Evolutionary conservation across 2,113 vertebrate genomes (phyloP).

Genomic region (mouse (Mus musculus)): GRCm39 chr6:149420501-149421000

Average conservation of each 20-base stretch:
- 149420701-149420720: slow-evolving; percentile 90
- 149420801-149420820: slow-evolving; percentile 75
- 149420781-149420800: slow-evolving; percentile 70
- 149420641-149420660: slow-evolving; percentile 90
- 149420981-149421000: slow-evolving; percentile 53
- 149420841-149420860: neutral
- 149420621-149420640: slow-evolving; percentile 87
- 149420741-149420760: slow-evolving; percentile 86
- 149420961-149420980: slow-evolving; percentile 77
- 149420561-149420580: slow-evolving; percentile 94
- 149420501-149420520: slow-evolving; percentile 99
- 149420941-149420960: slow-evolving; percentile 79
- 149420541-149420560: slow-evolving; percentile 99
- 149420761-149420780: slow-evolving; percentile 84
- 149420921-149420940: slow-evolving; percentile 81
- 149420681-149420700: slow-evolving; percentile 87
- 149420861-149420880: slow-evolving; percentile 63
- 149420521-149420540: slow-evolving; percentile 97
- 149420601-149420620: slow-evolving; percentile 98
- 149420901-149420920: slow-evolving; percentile 72
- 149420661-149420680: slow-evolving; percentile 89
- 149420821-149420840: slow-evolving; percentile 46
- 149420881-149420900: slow-evolving; percentile 64
- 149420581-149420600: slow-evolving; percentile 94
- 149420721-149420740: slow-evolving; percentile 89